Evolutionary conservation across 2,113 vertebrate species (phyloP).

Genomic region (Lethenteron camtschaticum): DNA sequence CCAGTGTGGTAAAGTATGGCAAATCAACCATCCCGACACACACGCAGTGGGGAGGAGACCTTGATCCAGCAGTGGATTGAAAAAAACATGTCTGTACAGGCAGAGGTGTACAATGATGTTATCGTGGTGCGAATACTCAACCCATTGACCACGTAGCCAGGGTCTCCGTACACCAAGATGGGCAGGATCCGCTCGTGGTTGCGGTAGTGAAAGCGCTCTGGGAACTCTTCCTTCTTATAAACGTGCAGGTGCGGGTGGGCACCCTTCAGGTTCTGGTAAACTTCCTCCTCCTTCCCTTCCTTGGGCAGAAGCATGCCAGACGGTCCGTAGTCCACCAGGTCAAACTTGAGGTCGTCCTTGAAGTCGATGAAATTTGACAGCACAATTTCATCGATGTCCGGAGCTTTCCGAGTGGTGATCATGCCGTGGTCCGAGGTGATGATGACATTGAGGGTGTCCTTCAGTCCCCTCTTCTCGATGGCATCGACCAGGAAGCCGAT

Average conservation of each 20-base stretch:
- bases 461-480: slow-evolving; percentile 18
- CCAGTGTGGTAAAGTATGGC: no score
- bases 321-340: slow-evolving; percentile 40
- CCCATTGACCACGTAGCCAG: slow-evolving; percentile 47
- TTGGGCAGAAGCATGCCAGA: slow-evolving; percentile 40
- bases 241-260: slow-evolving; percentile 30
- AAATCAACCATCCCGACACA: no score
- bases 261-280: slow-evolving; percentile 25
- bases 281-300: slow-evolving; percentile 23
- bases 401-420: slow-evolving; percentile 36
- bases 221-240: slow-evolving; percentile 33
- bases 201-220: slow-evolving; percentile 29
- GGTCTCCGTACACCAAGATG: slow-evolving; percentile 31
- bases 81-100: no score
- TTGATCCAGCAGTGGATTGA: no score
- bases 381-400: slow-evolving; percentile 23
- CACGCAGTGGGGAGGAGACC: no score
- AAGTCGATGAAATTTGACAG: slow-evolving; percentile 28
- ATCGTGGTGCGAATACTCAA: slow-evolving; percentile 9
- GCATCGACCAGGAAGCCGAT: slow-evolving; percentile 38
- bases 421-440: slow-evolving; percentile 47
- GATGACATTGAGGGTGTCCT: slow-evolving; percentile 32
- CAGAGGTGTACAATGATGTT: no score
- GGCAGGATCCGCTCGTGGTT: slow-evolving; percentile 28
- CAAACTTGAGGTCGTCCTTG: slow-evolving; percentile 20